phyloP scores from a whole-genome alignment of 92 coral and sea anemone genomes.

The Porites cylindrica region DNA sequence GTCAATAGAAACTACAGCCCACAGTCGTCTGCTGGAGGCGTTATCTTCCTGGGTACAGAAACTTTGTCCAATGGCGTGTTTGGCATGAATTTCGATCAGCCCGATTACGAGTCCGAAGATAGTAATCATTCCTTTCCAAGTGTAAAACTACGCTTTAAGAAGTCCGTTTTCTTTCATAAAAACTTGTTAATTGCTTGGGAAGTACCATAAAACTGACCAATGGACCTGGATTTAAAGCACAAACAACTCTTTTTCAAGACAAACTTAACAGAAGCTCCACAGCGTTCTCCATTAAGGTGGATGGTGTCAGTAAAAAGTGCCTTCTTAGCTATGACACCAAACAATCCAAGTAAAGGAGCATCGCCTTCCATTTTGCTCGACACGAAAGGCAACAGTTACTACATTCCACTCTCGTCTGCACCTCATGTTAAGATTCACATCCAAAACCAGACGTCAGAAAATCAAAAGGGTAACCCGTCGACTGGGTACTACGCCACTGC shows the following conservation, averaged over 20 bases:
- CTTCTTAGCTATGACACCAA: not conserved
- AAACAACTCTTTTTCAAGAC: slow-evolving; percentile 81
- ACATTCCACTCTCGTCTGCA: slow-evolving; percentile 43
- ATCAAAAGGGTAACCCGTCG: slow-evolving; percentile 1
- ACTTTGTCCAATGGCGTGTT: slow-evolving; percentile 63
- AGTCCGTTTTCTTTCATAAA: slow-evolving; percentile 72
- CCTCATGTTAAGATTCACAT: slow-evolving; percentile 34
- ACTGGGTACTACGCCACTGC: slow-evolving; percentile 59
- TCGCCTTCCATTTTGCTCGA: slow-evolving; percentile 34
- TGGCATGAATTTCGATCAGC: slow-evolving; percentile 69
- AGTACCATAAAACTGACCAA: slow-evolving; percentile 60
- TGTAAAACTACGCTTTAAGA: slow-evolving; percentile 56
- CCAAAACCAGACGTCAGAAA: slow-evolving; percentile 36
- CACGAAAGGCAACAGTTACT: slow-evolving; percentile 71
- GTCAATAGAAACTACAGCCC: slow-evolving; percentile 49
- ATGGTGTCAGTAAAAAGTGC: slow-evolving; percentile 34
- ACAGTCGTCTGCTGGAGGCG: slow-evolving; percentile 66
- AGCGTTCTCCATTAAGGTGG: slow-evolving; percentile 27
- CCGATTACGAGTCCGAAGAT: slow-evolving; percentile 16
- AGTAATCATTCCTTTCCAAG: not conserved
- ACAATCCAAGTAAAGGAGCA: not conserved
- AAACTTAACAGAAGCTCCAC: slow-evolving; percentile 22
- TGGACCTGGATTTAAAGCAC: slow-evolving; percentile 37
- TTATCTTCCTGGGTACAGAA: slow-evolving; percentile 36
- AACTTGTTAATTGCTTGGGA: slow-evolving; percentile 72